Evolutionary conservation across 2,888 invertebrate species (phyloP).

Genomic region (Lithodes maja): DNA sequence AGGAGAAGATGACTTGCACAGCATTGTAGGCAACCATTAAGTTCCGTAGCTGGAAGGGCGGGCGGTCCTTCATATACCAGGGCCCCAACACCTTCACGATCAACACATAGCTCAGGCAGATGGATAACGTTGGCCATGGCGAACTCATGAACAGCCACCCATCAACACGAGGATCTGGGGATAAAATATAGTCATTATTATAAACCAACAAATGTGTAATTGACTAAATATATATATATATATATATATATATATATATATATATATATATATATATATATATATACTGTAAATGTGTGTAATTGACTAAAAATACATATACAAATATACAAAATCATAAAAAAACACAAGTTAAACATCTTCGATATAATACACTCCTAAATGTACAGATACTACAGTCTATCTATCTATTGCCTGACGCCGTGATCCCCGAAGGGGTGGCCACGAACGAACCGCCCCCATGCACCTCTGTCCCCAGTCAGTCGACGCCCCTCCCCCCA

Average conservation of each 20-base stretch:
- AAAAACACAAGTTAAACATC: no score
- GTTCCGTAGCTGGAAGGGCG: slow-evolving; percentile 85
- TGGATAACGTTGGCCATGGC: slow-evolving; percentile 91
- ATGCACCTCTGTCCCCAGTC: no score
- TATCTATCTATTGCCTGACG: no score
- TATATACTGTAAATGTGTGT: neutral
- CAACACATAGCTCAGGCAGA: slow-evolving; percentile 92
- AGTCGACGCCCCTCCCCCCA: no score
- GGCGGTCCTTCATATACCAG: slow-evolving; percentile 88
- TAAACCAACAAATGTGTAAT: neutral
- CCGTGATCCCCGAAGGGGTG: no score
- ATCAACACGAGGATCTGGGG: slow-evolving; percentile 87
- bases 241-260: slow-evolving; percentile 25
- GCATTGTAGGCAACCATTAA: slow-evolving; percentile 89
- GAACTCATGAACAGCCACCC: slow-evolving; percentile 95
- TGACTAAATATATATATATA: neutral
- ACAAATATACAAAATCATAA: no score
- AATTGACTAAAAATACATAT: no score
- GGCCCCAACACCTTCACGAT: slow-evolving; percentile 91
- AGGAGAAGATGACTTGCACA: slow-evolving; percentile 88
- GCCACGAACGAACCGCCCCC: no score
- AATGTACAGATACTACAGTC: no score
- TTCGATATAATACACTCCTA: no score
- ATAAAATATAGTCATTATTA: neutral
- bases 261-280: slow-evolving; percentile 25